Evolutionary conservation across 1,140 invertebrate species (phyloP), one percentile per base, ranked within the genome.

Genomic region (Lamellibrachia luymesi): DNA sequence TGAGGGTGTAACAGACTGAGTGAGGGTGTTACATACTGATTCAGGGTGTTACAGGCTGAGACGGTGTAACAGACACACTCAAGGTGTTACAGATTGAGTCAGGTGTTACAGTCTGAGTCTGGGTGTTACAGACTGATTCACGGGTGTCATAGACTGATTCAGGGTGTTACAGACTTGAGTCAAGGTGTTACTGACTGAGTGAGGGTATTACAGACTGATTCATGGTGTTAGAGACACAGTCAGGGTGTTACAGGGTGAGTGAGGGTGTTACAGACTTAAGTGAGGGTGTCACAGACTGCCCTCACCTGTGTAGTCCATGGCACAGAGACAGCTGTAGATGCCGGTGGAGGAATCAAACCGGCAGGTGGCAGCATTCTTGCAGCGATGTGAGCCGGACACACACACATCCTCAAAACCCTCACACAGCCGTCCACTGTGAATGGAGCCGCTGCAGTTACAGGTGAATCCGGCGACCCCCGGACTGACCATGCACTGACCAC

Each of bases 371-470:
- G 50, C 90, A n/a, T 91, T 51, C 50, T 50, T 10, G 27, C 90
- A 91, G 49, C 90, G 38, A n/a, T 51, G 7, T 25, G 49, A 22
- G 38, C 90, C 90, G 50, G 25, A 10, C 90, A 4, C 10, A 91
- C 90, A 91, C 4, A 13, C 13, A n/a, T 91, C 50, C 49, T 50
- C 2, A 0, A 13, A 2, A 10, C 13, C 13, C 2, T 91, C 49
- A 51, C 90, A 91, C 50, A 91, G 38, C 38, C 13, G 50, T 4
- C 92, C 92, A 51, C 50, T 92, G 27, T 91, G 51, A 6, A 27
- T 50, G 8, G 92, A 51, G n/a, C 52, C 52, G 10, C 49, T 51
- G 51, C 92, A 92, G 92, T 92, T 52, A 56, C 92, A 92, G 8
- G 50, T 51, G 92, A 51, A 92, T 38, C 50, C 50, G 13, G 49